Evolutionary conservation across 1,140 invertebrate species (phyloP), one percentile per base, ranked within the genome.

Genomic region (Drosophila kohkoa): DNA sequence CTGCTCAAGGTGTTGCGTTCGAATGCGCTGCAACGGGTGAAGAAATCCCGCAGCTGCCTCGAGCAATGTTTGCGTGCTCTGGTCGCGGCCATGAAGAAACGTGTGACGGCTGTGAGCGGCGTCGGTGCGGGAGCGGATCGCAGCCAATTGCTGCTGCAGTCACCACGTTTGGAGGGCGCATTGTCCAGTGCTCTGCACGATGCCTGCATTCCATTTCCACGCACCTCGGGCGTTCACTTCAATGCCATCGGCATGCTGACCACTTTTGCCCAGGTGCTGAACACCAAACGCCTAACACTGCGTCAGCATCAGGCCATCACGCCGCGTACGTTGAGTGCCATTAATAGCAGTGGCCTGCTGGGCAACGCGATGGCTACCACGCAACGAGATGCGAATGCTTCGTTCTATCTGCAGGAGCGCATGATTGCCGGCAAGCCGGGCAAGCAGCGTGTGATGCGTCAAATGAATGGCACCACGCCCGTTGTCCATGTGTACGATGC

Each of bases 221-320:
- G 97, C 62, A 99, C 98, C 0, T 98, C 97, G 10, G 98, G 98
- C 3, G 98, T 97, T 1, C 96, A 96, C 90, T 99, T 99, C 94
- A 98, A 97, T 93, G 96, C 96, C 43, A 96, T 96, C 30, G 96
- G 96, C 78, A 95, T 96, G 25, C 93, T 98, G 28, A 96, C 98
- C 6, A 97, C 96, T 69, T 99, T 99, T 92, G 96, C 96, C 49
- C 94, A 97, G 67, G 96, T 96, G 1, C 94, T 95, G 8, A 96
- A 96, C 80, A 93, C 96, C 1, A 95, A 96, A 77, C 94, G 96
- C 77, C 92, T 96, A 16, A 92, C 82, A 1, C 57, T 92, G 11
- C 77, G 91, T 1, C 79, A 92, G 35, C 91, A 92, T 71, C 72
- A 82, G 6, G 67, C 90, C 2, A 59, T 77, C 7, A 92, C 92